Conservation (phyloP, 2,888 invertebrate species). For the Acholoe squamosa region DNA sequence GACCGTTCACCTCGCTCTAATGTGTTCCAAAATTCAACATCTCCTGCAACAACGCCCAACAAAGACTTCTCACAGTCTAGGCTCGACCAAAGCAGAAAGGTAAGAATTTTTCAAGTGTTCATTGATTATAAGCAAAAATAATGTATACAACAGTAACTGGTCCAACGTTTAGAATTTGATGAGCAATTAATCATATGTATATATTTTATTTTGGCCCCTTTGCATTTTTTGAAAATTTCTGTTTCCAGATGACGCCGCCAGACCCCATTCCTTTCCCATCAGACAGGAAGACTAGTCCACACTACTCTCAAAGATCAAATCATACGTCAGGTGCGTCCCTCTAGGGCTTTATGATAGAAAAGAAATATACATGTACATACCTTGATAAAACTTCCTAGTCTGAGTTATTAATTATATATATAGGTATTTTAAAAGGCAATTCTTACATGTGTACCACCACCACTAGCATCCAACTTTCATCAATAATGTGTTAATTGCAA, state of each 20-base stretch:
- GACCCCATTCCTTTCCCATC: slow-evolving; percentile 78
- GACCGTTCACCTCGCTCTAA: slow-evolving; percentile 70
- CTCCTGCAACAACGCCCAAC: slow-evolving; percentile 74
- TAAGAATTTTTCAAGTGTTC: not conserved
- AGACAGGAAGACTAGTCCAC: slow-evolving; percentile 79
- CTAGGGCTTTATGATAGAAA: not conserved
- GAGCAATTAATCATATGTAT: too few relatives aligned
- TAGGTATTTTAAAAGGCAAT: too few relatives aligned
- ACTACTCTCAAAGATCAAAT: slow-evolving; percentile 56
- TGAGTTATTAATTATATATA: too few relatives aligned
- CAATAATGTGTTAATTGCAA: not conserved
- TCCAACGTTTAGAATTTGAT: too few relatives aligned
- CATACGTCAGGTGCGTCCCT: slow-evolving; percentile 52
- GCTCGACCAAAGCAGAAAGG: slow-evolving; percentile 59
- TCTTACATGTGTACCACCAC: too few relatives aligned
- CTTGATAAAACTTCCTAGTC: too few relatives aligned
- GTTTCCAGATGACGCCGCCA: slow-evolving; percentile 69
- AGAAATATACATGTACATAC: not conserved
- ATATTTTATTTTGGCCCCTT: too few relatives aligned
- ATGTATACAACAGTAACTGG: too few relatives aligned
- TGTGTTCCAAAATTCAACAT: slow-evolving; percentile 75
- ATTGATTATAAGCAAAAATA: too few relatives aligned
- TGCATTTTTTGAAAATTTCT: too few relatives aligned
- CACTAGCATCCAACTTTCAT: not conserved
- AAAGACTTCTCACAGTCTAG: slow-evolving; percentile 71